Evolutionary conservation across 1,140 invertebrate species (phyloP).

Genomic region (Tribolium castaneum): DNA sequence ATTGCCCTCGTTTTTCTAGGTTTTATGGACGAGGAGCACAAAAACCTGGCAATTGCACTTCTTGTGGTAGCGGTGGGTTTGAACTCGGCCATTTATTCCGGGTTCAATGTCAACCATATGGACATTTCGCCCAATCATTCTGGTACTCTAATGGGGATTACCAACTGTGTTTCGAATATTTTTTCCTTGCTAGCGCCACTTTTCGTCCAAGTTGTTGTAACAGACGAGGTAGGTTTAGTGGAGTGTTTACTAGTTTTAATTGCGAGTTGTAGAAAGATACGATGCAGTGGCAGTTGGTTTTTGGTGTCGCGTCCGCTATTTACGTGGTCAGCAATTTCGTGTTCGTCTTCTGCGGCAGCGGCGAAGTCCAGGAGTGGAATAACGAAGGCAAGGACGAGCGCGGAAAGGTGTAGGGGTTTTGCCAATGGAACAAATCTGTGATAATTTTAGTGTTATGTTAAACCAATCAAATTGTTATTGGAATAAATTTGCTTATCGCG

Average conservation of each 20-base stretch:
- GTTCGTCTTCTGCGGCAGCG: constrained; percentile 66
- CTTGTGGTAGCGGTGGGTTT: constrained; percentile 77
- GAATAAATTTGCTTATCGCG: too few relatives aligned
- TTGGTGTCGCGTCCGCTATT: constrained; percentile 67
- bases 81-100: constrained; percentile 79
- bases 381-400: neutral
- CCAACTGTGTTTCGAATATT: constrained; percentile 78
- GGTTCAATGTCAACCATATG: constrained; percentile 75
- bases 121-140: constrained; percentile 79
- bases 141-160: constrained; percentile 79
- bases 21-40: constrained; percentile 68
- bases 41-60: constrained; percentile 69
- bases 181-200: constrained; percentile 78
- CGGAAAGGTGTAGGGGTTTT: neutral
- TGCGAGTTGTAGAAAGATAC: constrained; percentile 63
- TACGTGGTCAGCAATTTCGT: constrained; percentile 66
- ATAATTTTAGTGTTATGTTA: neutral
- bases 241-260: neutral
- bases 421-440: neutral
- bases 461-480: too few relatives aligned
- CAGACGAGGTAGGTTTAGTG: constrained; percentile 67
- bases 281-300: constrained; percentile 69
- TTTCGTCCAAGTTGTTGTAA: constrained; percentile 73
- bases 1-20: constrained; percentile 71
- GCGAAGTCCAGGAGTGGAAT: constrained; percentile 62